A percentile compares a stretch with the other conserved stretches of the same genome.
Conservation (phyloP, 2,888 invertebrate species). For the Lysandra coridon region DNA sequence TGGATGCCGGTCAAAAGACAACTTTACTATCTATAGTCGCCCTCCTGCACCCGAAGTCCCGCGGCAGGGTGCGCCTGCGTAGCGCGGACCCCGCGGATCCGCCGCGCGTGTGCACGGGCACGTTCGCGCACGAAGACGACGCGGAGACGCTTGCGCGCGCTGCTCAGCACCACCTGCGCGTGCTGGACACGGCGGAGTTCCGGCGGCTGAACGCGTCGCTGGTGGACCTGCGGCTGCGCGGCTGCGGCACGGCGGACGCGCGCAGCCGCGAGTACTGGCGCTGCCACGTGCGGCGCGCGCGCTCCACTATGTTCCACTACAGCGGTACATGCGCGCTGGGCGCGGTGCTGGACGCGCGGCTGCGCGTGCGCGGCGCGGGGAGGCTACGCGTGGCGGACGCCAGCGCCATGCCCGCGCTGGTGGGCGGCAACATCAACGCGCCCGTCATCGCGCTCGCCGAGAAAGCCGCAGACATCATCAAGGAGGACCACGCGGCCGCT, state of each 20-base stretch:
- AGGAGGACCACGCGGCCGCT: slow-evolving; percentile 30
- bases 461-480: slow-evolving; percentile 43
- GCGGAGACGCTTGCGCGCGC: slow-evolving; percentile 47
- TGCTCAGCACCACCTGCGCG: slow-evolving; percentile 45
- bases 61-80: slow-evolving; percentile 46
- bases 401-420: slow-evolving; percentile 45
- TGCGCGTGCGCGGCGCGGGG: slow-evolving; percentile 45
- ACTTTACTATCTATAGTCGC: neutral
- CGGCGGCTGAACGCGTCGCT: slow-evolving; percentile 44
- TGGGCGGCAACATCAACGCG: slow-evolving; percentile 47
- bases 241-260: slow-evolving; percentile 59
- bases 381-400: slow-evolving; percentile 48
- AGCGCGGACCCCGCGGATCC: slow-evolving; percentile 46
- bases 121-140: slow-evolving; percentile 46
- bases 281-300: slow-evolving; percentile 75
- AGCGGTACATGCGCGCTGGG: slow-evolving; percentile 51
- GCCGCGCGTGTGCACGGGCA: slow-evolving; percentile 45
- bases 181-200: slow-evolving; percentile 50
- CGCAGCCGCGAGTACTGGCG: slow-evolving; percentile 84
- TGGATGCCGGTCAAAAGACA: neutral
- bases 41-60: slow-evolving; percentile 43
- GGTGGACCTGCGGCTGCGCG: slow-evolving; percentile 68
- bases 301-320: slow-evolving; percentile 79
- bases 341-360: slow-evolving; percentile 43
- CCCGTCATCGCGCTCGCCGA: slow-evolving; percentile 47